A percentile compares a stretch with the other conserved stretches of the same genome.
phyloP scores from a whole-genome alignment of 2,888 invertebrate genomes.

The Drosophila leonis region DNA sequence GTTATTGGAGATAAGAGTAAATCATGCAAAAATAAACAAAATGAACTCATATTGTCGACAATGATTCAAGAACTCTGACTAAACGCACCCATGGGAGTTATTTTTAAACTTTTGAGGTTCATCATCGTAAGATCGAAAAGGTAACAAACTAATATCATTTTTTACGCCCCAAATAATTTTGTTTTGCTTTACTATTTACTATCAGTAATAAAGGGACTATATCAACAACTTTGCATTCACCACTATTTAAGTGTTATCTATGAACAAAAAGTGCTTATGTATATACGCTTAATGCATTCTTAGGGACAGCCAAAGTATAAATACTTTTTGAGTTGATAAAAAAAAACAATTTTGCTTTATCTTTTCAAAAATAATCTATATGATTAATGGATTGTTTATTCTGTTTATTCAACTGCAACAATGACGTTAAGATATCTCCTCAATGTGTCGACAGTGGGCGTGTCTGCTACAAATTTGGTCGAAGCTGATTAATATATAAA shows the following conservation, averaged over 20 bases:
- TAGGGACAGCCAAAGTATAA: neutral
- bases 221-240: neutral
- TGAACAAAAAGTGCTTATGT: neutral
- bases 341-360: neutral
- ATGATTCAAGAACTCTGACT: neutral
- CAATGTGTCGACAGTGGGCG: neutral
- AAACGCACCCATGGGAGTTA: neutral
- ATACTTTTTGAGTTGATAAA: neutral
- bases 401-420: neutral
- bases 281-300: neutral
- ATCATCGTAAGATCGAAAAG: neutral
- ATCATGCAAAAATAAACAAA: neutral
- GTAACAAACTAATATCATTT: neutral
- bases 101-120: neutral
- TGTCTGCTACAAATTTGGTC: neutral
- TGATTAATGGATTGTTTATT: conserved; percentile 3
- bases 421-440: neutral
- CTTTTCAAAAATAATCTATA: neutral
- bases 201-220: neutral
- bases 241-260: neutral
- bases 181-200: neutral
- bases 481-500: neutral
- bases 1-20: neutral
- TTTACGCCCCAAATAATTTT: neutral
- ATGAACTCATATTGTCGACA: neutral